Evolutionary conservation across 2,113 vertebrate species (phyloP).

Genomic region (Pseudonaja textilis): DNA sequence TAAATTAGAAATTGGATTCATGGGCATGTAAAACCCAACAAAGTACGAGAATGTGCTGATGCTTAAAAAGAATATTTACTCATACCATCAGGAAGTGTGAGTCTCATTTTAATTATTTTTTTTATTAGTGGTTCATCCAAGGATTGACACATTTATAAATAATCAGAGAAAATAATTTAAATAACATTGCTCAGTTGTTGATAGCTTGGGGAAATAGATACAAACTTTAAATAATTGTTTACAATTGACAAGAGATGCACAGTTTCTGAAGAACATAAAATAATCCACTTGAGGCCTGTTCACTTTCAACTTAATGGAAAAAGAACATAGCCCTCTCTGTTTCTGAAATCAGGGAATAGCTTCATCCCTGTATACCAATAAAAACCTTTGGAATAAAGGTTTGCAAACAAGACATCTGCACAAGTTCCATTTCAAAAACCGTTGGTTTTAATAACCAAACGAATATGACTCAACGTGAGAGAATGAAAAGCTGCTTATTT

Average conservation of each 20-base stretch:
- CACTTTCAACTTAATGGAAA: background rate
- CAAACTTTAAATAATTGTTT: background rate
- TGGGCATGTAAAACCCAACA: background rate
- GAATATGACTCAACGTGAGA: background rate
- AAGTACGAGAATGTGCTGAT: background rate
- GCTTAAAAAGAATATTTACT: background rate
- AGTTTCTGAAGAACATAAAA: background rate
- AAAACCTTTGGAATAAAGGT: background rate
- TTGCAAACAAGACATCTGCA: background rate
- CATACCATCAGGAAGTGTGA: background rate
- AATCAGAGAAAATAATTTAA: background rate
- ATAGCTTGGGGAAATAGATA: background rate
- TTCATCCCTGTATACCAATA: constrained; percentile 7
- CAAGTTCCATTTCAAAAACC: background rate
- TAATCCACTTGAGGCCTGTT: background rate
- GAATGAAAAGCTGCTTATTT: accelerated
- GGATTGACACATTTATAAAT: background rate
- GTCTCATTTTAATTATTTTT: background rate
- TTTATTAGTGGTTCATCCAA: background rate
- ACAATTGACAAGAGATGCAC: background rate
- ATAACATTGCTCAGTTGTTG: background rate
- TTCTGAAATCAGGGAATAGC: constrained; percentile 26
- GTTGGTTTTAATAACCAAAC: accelerated
- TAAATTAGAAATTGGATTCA: background rate
- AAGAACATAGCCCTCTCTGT: background rate